These are phyloP conservation scores for Setophaga coronata DNA, from an alignment of 2,113 vertebrate species.

Conservation along the genomic window DNA sequence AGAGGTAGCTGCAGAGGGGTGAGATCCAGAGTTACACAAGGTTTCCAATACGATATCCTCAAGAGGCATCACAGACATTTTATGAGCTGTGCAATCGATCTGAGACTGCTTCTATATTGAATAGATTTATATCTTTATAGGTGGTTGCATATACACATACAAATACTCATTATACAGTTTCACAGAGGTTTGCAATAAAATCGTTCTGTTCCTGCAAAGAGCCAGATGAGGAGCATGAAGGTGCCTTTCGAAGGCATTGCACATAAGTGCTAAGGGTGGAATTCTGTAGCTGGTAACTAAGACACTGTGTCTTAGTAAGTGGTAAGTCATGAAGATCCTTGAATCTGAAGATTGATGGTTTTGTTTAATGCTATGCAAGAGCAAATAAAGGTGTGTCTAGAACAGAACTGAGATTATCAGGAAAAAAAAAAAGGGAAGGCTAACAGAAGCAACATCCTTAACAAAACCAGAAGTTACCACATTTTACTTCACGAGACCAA, in stretches of 20 bases:
- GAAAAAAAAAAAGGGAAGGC: background rate
- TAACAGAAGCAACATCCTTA: background rate
- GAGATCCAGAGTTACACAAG: background rate
- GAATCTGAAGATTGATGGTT: background rate
- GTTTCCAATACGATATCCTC: background rate
- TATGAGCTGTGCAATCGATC: background rate
- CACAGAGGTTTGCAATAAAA: background rate
- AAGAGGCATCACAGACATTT: background rate
- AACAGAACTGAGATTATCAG: background rate
- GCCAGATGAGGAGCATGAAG: background rate
- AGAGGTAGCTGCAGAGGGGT: background rate
- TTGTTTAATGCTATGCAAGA: background rate
- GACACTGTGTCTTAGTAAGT: background rate
- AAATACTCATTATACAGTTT: background rate
- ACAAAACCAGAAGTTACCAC: background rate
- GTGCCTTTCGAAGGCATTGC: background rate
- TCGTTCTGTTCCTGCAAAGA: background rate
- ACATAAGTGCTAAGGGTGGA: accelerated
- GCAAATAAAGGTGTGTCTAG: background rate
- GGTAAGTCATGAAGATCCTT: background rate
- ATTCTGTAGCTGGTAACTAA: background rate
- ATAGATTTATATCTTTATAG: background rate
- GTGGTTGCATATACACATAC: background rate
- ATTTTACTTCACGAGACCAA: background rate
- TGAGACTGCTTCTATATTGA: background rate